phyloP scores from a whole-genome alignment of 1,140 invertebrate species.

The Papilio xuthus region DNA sequence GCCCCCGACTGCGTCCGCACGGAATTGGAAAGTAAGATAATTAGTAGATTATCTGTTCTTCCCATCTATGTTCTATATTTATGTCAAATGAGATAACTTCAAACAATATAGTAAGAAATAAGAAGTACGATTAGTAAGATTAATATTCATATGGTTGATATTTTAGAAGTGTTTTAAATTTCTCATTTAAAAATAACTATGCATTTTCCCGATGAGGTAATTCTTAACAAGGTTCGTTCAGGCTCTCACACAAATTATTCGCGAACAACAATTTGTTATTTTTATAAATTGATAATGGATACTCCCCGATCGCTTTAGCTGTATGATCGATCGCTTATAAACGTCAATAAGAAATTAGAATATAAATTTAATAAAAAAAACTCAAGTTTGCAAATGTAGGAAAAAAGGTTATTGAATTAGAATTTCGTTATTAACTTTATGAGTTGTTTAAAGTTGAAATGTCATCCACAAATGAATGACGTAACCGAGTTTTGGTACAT shows the following conservation, averaged over 20 bases:
- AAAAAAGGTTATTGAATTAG: neutral
- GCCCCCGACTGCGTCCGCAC: too few species aligned
- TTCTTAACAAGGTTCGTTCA: neutral
- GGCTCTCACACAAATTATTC: constrained; percentile 62
- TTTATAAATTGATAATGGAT: constrained; percentile 57
- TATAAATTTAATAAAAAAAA: constrained; percentile 40
- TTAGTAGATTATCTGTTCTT: too few species aligned
- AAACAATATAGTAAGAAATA: too few species aligned
- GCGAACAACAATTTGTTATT: constrained; percentile 58
- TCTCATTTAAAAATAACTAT: neutral
- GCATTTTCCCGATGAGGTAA: neutral
- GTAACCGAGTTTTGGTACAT: too few species aligned
- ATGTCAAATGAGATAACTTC: too few species aligned
- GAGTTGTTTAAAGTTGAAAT: too few species aligned
- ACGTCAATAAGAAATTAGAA: constrained; percentile 54
- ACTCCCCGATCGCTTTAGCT: constrained; percentile 46
- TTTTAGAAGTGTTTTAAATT: neutral
- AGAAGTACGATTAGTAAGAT: too few species aligned
- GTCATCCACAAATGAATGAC: too few species aligned
- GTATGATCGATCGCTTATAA: constrained; percentile 63
- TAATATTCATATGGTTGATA: too few species aligned
- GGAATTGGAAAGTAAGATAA: too few species aligned
- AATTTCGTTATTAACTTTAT: neutral
- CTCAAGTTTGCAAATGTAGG: neutral
- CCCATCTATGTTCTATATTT: too few species aligned